phyloP scores from a whole-genome alignment of 2,113 vertebrate genomes.

The Centrocercus urophasianus region DNA sequence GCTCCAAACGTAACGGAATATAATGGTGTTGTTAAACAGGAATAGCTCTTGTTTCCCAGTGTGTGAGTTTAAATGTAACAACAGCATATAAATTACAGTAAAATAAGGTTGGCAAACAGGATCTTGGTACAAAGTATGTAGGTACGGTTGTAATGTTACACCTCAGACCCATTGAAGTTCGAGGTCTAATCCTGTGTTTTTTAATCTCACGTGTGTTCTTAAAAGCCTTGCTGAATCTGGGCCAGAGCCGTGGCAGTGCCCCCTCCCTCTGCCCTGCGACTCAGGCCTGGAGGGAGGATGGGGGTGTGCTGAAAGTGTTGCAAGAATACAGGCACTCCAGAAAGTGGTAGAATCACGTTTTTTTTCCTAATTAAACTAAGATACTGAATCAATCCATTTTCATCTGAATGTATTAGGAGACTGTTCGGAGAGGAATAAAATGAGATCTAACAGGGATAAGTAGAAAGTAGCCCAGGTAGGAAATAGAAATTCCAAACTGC shows the following conservation, averaged over 20 bases:
- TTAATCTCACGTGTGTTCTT: constrained; percentile 26
- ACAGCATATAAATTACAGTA: constrained; percentile 63
- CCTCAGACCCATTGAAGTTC: neutral
- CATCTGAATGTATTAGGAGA: constrained; percentile 79
- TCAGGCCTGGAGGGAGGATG: constrained; percentile 63
- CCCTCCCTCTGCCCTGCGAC: constrained; percentile 4
- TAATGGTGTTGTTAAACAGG: constrained; percentile 30
- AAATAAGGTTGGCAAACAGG: constrained; percentile 47
- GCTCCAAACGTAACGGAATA: neutral
- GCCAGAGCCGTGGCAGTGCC: constrained; percentile 41
- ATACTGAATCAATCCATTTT: constrained; percentile 74
- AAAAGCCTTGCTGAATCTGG: constrained; percentile 57
- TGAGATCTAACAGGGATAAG: constrained; percentile 72
- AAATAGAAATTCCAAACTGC: constrained; percentile 65
- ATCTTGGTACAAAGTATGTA: constrained; percentile 40
- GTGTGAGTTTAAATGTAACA: constrained; percentile 57
- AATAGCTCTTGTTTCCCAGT: constrained; percentile 33
- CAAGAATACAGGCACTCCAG: neutral
- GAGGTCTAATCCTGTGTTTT: constrained; percentile 54
- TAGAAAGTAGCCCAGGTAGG: constrained; percentile 61
- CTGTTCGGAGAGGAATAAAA: constrained; percentile 70
- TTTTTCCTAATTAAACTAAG: constrained; percentile 64
- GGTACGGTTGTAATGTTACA: constrained; percentile 33
- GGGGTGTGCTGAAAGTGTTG: constrained; percentile 64
- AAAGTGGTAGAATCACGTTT: constrained; percentile 10